Conservation (phyloP, 2,113 vertebrate genomes). For the Speoplatyrhinus poulsoni region DNA sequence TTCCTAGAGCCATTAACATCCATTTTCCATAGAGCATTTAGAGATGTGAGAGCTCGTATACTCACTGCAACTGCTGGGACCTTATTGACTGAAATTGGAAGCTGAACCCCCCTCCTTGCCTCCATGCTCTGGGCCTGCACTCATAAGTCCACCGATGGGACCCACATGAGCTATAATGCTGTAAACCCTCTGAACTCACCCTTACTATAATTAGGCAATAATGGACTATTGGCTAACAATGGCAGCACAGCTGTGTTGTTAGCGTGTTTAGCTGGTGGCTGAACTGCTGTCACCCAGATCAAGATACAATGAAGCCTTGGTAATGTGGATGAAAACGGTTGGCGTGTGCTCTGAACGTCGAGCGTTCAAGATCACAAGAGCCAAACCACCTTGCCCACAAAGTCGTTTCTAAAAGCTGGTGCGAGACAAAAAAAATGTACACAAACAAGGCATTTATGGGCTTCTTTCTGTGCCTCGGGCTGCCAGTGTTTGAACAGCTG, state of each 20-base stretch:
- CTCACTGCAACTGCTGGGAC: slow-evolving; percentile 4
- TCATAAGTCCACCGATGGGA: slow-evolving; percentile 7
- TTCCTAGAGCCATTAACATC: background rate
- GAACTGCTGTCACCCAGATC: slow-evolving; percentile 7
- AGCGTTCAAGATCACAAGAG: slow-evolving; percentile 20
- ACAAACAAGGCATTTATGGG: slow-evolving; percentile 26
- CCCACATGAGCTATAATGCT: background rate
- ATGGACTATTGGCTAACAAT: background rate
- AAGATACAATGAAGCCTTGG: slow-evolving; percentile 8
- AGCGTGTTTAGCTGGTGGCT: background rate
- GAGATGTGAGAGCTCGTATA: slow-evolving; percentile 2
- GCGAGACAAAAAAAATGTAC: slow-evolving; percentile 32
- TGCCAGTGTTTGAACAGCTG: slow-evolving; percentile 73
- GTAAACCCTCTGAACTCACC: slow-evolving; percentile 6
- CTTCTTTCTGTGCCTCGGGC: slow-evolving; percentile 7
- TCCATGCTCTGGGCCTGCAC: background rate
- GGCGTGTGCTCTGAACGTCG: background rate
- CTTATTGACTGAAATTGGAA: slow-evolving; percentile 24
- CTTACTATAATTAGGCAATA: slow-evolving; percentile 12
- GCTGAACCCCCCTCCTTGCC: background rate
- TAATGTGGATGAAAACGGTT: slow-evolving; percentile 3
- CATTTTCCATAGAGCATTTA: background rate
- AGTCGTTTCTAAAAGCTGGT: slow-evolving; percentile 32
- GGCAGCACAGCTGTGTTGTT: background rate
- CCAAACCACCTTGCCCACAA: slow-evolving; percentile 4